phyloP scores from a whole-genome alignment of 2,113 vertebrate genomes.

The Meleagris gallopavo region DNA sequence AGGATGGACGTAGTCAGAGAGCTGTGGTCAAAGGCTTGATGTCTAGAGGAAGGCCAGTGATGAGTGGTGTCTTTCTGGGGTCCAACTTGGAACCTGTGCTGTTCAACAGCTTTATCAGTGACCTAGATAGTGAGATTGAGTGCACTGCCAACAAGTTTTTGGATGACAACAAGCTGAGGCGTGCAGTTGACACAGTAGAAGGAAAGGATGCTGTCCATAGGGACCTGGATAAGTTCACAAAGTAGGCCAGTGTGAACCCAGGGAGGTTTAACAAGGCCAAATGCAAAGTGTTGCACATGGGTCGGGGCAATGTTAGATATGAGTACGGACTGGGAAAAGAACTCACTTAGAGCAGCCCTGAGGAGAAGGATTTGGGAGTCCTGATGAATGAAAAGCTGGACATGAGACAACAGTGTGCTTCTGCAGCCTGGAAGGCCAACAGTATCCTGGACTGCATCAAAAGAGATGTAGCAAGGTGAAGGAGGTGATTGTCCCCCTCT shows the following conservation, averaged over 20 bases:
- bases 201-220: not conserved
- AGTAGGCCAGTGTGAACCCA: not conserved
- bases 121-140: not conserved
- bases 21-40: not conserved
- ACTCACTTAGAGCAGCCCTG: not conserved
- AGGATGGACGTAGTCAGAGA: not conserved
- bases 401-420: not conserved
- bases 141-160: not conserved
- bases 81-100: not conserved
- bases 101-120: not conserved
- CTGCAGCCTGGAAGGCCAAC: not conserved
- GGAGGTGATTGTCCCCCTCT: not conserved
- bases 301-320: not conserved
- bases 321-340: not conserved
- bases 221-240: not conserved
- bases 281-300: not conserved
- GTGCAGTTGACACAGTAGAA: not conserved
- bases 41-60: not conserved
- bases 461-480: not conserved
- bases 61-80: not conserved
- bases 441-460: not conserved
- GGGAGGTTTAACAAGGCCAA: not conserved
- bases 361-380: not conserved
- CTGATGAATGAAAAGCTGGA: no score
- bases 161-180: not conserved